Evolutionary conservation across 2,113 vertebrate genomes (phyloP).

Genomic region (Syngnathus scovelli): DNA sequence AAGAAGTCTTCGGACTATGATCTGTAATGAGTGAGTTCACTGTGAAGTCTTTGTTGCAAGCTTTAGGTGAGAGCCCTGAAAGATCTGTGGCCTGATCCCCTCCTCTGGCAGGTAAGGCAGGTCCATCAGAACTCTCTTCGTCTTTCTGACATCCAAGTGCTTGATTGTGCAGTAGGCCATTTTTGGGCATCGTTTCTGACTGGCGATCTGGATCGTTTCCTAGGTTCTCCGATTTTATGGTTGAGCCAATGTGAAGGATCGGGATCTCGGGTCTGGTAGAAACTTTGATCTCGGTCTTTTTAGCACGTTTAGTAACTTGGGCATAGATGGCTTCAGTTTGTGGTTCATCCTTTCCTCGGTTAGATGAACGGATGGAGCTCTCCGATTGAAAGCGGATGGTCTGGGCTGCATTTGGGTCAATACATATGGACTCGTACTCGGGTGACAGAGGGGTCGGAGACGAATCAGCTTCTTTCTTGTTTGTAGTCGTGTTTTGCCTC

Average conservation of each 20-base stretch:
- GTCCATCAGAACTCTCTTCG: conserved; percentile 51
- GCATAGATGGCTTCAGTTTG: conserved; percentile 74
- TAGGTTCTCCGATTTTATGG: conserved; percentile 32
- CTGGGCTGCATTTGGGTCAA: conserved; percentile 65
- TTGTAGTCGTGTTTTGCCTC: conserved; percentile 56
- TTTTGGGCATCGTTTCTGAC: conserved; percentile 67
- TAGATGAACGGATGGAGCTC: conserved; percentile 50
- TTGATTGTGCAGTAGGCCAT: conserved; percentile 64
- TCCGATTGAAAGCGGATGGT: conserved; percentile 71
- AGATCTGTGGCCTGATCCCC: conserved; percentile 28
- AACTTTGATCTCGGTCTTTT: conserved; percentile 73
- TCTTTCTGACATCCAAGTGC: conserved; percentile 42
- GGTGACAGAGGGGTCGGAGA: conserved; percentile 66
- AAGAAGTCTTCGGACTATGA: conserved; percentile 12
- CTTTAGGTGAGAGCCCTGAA: conserved; percentile 18
- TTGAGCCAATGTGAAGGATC: conserved; percentile 68
- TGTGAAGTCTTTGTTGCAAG: conserved; percentile 25
- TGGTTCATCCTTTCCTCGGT: conserved; percentile 53
- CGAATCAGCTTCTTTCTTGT: conserved; percentile 49
- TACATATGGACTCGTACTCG: conserved; percentile 74
- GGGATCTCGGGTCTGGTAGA: conserved; percentile 70
- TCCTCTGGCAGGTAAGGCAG: conserved; percentile 63
- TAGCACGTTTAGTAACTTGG: conserved; percentile 75
- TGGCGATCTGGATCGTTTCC: conserved; percentile 41
- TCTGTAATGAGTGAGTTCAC: conserved; percentile 29